Evolutionary conservation across 2,888 invertebrate species (phyloP).

Genomic region (Rhynchonema sp.): DNA sequence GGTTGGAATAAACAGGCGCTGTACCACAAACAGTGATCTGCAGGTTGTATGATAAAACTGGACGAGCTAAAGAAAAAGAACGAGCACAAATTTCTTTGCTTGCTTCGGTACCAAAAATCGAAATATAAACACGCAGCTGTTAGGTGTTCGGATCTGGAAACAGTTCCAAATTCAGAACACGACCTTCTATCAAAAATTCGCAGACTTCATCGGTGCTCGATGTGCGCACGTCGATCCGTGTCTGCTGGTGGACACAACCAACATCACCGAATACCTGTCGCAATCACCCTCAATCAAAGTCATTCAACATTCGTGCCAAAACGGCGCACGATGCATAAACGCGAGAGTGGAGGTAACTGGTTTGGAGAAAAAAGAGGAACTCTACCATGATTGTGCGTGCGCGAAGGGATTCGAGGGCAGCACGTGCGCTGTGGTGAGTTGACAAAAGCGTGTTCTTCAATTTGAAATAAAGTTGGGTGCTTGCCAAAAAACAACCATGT

Average conservation of each 20-base stretch:
- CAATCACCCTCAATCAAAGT: background rate
- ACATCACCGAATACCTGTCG: background rate
- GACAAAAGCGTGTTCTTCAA: background rate
- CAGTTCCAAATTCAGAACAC: too few relatives aligned
- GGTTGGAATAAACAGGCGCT: too few relatives aligned
- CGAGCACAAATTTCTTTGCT: too few relatives aligned
- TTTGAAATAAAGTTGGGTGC: background rate
- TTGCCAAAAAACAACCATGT: background rate
- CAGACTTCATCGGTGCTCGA: conserved; percentile 11
- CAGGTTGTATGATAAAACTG: too few relatives aligned
- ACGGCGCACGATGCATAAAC: background rate
- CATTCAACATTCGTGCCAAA: background rate
- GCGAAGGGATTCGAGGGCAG: conserved; percentile 21
- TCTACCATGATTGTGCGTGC: conserved; percentile 41
- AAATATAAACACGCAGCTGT: too few relatives aligned
- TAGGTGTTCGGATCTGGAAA: too few relatives aligned
- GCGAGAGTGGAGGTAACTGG: background rate
- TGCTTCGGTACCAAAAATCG: too few relatives aligned
- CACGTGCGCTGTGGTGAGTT: conserved; percentile 13
- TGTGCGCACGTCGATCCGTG: conserved; percentile 12
- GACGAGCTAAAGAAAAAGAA: too few relatives aligned
- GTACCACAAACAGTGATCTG: too few relatives aligned
- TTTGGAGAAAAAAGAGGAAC: conserved; percentile 8
- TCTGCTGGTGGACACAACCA: background rate
- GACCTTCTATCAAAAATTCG: too few relatives aligned